Conservation (phyloP, 2,113 vertebrate genomes). For the Ariopsis seemanni region DNA sequence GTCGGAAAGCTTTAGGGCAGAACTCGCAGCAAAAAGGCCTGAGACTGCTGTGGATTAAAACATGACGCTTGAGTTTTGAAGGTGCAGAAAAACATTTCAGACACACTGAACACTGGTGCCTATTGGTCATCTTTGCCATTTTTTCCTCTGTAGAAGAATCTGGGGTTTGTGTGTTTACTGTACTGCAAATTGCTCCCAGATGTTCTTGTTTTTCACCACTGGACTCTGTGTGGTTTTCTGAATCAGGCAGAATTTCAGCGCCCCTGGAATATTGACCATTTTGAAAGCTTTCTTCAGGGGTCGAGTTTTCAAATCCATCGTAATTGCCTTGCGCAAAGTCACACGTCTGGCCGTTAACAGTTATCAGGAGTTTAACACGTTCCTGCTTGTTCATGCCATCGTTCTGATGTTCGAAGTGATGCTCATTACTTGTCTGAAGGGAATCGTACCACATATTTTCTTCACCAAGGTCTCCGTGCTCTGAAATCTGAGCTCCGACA, state of each 20-base stretch:
- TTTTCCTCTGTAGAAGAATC: not conserved
- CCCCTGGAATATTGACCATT: not conserved
- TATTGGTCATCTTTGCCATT: slow-evolving; percentile 24
- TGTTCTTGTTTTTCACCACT: not conserved
- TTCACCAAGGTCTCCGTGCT: not conserved
- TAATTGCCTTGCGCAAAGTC: not conserved
- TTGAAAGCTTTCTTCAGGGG: not conserved
- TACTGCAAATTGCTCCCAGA: not conserved
- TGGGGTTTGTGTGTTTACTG: not conserved
- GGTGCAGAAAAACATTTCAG: slow-evolving; percentile 75
- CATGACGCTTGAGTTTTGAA: slow-evolving; percentile 79
- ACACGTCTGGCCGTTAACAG: not conserved
- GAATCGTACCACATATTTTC: not conserved
- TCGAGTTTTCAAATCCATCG: not conserved
- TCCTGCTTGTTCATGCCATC: not conserved
- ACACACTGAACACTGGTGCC: slow-evolving; percentile 78
- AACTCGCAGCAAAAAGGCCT: slow-evolving; percentile 75
- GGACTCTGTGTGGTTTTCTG: not conserved
- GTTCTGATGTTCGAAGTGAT: not conserved
- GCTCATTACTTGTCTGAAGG: not conserved
- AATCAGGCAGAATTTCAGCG: not conserved
- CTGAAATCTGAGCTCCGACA: slow-evolving; percentile 4
- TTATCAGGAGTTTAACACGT: not conserved
- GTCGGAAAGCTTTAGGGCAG: slow-evolving; percentile 78
- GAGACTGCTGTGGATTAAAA: slow-evolving; percentile 75